Base-by-base conservation (phyloP, 2,888 invertebrate genomes). In the Ophion obscuratus region DNA sequence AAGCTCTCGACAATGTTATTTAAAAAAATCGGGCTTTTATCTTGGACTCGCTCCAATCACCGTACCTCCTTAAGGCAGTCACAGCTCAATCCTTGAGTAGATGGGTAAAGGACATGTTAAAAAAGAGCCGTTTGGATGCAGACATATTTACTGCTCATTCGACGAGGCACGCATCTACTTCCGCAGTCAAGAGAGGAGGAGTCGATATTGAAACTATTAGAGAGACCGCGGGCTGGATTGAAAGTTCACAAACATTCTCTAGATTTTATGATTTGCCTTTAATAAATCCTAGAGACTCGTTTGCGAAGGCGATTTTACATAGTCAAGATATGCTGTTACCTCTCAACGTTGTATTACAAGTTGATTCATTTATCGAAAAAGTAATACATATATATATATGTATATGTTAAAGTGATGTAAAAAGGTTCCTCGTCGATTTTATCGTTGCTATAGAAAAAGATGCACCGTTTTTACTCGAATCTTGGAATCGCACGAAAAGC, bases 141-240 rank as follows among this genome's bases (percentile, higher is more conserved):
- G 64, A 70, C 9, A 59, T 27, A 40, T 79, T 70, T 47, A 79
- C 78, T 20, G 70, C 61, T 17, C 70, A 70, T 31, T 61, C 61
- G 3, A 79, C 78, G 40, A 36, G 62, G 2, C 70, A 70, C 44
- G 78, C 70, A 36, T 70, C 78, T 31, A 79, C 70, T 10, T 70
- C 78, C 20, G 67, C 78, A 27, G 78, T 62, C 17, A 79, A 61
- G 44, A 70, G 62, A 62, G 24, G 44, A 24, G 62, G 78, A 20
- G 47, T 79, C 27, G 47, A 79, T 79, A 70, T 79, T n/a, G 70
- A 70, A 61, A n/a, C n/a, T n/a, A n/a, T n/a, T n/a, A 70, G 78
- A 27, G 70, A 79, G 59, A 70, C 70, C n/a, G 70, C 70, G 5
- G 78, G 78, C 9, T 79, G 78, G 78, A 70, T 62, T 31, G 59